Percentiles rank a stretch among this genome's conserved stretches.
phyloP scores from a whole-genome alignment of 2,113 vertebrate genomes.

The Hyla sarda region DNA sequence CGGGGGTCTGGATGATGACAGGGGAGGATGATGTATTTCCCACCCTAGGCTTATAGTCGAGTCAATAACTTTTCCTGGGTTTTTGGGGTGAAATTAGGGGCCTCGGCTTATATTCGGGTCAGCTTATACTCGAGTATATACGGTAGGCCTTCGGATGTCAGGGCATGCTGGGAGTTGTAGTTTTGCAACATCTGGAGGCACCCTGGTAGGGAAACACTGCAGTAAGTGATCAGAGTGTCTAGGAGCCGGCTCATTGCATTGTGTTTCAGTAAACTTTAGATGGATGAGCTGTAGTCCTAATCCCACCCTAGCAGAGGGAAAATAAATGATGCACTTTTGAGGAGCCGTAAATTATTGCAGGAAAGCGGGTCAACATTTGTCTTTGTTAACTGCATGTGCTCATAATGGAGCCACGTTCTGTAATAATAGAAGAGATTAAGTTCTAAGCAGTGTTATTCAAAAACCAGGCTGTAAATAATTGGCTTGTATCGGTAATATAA shows the following conservation, averaged over 20 bases:
- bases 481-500: slow-evolving; percentile 22
- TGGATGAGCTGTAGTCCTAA: slow-evolving; percentile 24
- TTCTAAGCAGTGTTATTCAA: slow-evolving; percentile 10
- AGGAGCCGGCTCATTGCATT: background rate
- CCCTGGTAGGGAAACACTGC: too few relatives aligned
- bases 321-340: slow-evolving; percentile 35
- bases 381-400: slow-evolving; percentile 22
- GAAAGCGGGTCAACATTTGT: slow-evolving; percentile 32
- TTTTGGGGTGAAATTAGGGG: too few relatives aligned
- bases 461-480: slow-evolving; percentile 31
- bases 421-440: slow-evolving; percentile 22
- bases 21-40: too few relatives aligned
- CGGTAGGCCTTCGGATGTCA: too few relatives aligned
- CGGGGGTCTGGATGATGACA: too few relatives aligned
- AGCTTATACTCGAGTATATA: too few relatives aligned
- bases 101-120: too few relatives aligned
- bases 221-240: background rate
- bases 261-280: slow-evolving; percentile 42
- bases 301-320: slow-evolving; percentile 6
- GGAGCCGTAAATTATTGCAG: slow-evolving; percentile 13
- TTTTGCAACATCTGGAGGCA: too few relatives aligned
- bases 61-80: too few relatives aligned
- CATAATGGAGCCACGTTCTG: slow-evolving; percentile 10
- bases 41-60: too few relatives aligned
- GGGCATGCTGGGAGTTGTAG: too few relatives aligned